Percentiles rank a stretch among this genome's conserved stretches.
Evolutionary conservation across 1,140 invertebrate genomes (phyloP).

Genomic region (Leguminivora glycinivorella): DNA sequence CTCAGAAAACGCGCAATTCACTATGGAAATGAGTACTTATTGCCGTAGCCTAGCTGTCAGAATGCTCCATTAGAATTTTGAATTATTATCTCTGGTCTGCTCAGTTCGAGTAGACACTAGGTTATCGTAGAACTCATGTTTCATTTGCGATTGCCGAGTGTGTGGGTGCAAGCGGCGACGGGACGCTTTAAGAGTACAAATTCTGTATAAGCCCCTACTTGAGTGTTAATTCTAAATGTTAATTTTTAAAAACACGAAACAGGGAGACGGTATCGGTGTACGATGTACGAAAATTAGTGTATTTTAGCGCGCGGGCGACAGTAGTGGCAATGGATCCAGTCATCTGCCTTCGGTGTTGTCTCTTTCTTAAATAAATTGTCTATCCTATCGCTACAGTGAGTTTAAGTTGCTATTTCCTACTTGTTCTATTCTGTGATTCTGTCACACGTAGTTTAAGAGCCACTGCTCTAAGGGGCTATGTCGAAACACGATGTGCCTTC

Average conservation of each 20-base stretch:
- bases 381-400: constrained; percentile 73
- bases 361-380: constrained; percentile 67
- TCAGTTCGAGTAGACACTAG: not conserved
- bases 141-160: constrained; percentile 41
- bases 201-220: constrained; percentile 79
- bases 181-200: constrained; percentile 79
- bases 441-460: constrained; percentile 42
- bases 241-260: constrained; percentile 69
- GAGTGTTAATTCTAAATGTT: constrained; percentile 71
- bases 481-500: too few relatives aligned
- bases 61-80: not conserved
- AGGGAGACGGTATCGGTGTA: constrained; percentile 62
- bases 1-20: not conserved
- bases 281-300: constrained; percentile 47
- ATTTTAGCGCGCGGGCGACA: constrained; percentile 57
- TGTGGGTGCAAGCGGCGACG: constrained; percentile 64
- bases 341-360: constrained; percentile 73
- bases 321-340: constrained; percentile 47
- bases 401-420: constrained; percentile 63
- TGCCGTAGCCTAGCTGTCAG: constrained; percentile 6
- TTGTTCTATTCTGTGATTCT: constrained; percentile 44
- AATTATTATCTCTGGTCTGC: not conserved
- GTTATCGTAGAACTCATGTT: constrained; percentile 32
- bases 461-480: constrained; percentile 36
- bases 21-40: not conserved